Base-by-base conservation (phyloP, 64 coral and sea anemone species). In the Exaiptasia diaphana region DNA sequence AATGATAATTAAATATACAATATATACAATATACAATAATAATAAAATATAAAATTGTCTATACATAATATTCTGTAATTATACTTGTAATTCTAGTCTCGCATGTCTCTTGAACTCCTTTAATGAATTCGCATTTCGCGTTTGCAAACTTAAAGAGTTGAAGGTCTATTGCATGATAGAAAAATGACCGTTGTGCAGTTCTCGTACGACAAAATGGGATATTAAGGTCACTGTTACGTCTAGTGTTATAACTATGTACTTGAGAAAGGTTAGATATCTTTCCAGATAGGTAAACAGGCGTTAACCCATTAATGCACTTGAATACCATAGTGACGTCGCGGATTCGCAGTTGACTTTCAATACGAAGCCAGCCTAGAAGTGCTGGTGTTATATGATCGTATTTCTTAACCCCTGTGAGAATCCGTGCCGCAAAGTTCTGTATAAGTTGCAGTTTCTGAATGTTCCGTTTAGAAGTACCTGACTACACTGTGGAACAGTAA, bases 341-440 rank as follows among this genome's bases (percentile, higher is more conserved):
- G 28, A 80, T 1, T 7, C 3, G 3, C 3, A 80, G 23, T 28
- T 80, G 57, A 32, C 64, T 57, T 14, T 80, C 30, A 18, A 81
- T 0, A 68, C 59, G 50, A 45, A 43, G 78, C 78, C 78, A 68
- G 41, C 60, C 38, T 7, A 81, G 61, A 9, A 68, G 60, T 10
- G 20, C 38, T 28, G 60, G 61, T 50, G 78, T 12, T 20, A 81
- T 64, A 34, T 81, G 78, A 13, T 81, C 78, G 52, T 62, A 80
- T 62, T 80, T 64, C 29, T 42, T 80, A 26, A 32, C 20, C 3
- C 38, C 54, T 41, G 39, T 80, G 15, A 65, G n/a, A 6, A 63
- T 44, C 17, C 57, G 77, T 17, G 56, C 76, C 10, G 57, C 76
- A 62, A 80, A 80, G 57, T 64, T 80, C 40, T 80, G 77, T 26